These are phyloP conservation scores for Penaeus indicus DNA, from an alignment of 1,140 invertebrate species.

Conservation along the genomic window DNA sequence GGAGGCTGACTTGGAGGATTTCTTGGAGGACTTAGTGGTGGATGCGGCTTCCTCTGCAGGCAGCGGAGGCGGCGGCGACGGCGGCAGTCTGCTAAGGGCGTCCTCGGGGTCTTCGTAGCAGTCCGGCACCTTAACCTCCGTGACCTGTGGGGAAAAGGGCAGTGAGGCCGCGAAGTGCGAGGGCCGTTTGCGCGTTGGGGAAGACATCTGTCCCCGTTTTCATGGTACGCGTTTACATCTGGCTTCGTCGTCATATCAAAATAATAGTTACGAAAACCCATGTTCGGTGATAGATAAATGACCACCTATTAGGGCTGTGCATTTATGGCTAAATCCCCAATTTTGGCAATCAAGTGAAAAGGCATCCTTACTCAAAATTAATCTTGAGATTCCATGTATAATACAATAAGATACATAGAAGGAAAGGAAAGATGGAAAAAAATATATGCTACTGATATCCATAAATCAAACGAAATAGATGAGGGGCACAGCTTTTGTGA, in stretches of 20 bases:
- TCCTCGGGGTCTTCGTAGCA: slow-evolving; percentile 64
- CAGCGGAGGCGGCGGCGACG: slow-evolving; percentile 38
- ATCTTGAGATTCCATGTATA: too few species aligned
- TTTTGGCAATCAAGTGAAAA: too few species aligned
- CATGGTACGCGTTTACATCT: not conserved
- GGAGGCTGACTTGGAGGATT: slow-evolving; percentile 17
- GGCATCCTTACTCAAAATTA: too few species aligned
- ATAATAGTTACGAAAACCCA: too few species aligned
- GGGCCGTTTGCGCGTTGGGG: not conserved
- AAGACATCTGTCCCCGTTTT: not conserved
- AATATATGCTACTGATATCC: too few species aligned
- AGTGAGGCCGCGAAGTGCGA: not conserved
- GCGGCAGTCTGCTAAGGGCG: slow-evolving; percentile 31
- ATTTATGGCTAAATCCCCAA: too few species aligned
- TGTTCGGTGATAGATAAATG: too few species aligned
- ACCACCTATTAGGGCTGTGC: too few species aligned
- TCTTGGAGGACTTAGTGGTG: slow-evolving; percentile 48
- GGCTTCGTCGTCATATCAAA: not conserved
- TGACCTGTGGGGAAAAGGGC: slow-evolving; percentile 36
- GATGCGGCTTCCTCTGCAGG: slow-evolving; percentile 40
- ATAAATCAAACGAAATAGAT: too few species aligned
- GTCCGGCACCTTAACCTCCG: slow-evolving; percentile 63
- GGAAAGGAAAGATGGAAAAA: too few species aligned
- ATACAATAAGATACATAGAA: too few species aligned
- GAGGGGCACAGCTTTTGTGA: too few species aligned